These are phyloP conservation scores for Conus betulinus DNA, from an alignment of 1,140 invertebrate species.

Conservation along the genomic window DNA sequence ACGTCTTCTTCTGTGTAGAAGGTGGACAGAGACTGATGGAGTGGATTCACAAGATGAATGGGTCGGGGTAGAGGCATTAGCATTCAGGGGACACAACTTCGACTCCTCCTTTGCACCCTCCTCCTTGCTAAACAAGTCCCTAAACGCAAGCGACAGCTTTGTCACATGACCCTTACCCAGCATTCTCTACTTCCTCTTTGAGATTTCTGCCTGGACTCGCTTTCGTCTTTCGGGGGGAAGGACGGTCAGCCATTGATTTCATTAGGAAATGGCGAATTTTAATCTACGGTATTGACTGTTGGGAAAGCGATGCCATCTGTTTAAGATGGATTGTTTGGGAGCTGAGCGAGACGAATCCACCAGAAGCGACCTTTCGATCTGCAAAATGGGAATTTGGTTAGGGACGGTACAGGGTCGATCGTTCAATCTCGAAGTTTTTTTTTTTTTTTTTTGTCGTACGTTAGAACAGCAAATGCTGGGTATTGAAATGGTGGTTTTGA, in stretches of 20 bases:
- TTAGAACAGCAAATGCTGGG: no score
- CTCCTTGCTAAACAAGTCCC: not conserved
- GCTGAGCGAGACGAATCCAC: not conserved
- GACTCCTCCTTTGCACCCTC: not conserved
- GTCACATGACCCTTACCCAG: no score
- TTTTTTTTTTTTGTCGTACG: no score
- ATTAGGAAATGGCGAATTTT: slow-evolving; percentile 23
- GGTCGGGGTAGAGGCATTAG: not conserved
- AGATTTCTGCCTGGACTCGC: no score
- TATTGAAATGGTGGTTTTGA: no score
- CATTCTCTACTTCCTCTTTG: no score
- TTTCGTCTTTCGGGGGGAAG: no score
- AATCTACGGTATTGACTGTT: slow-evolving; percentile 1
- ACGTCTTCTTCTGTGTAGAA: no score
- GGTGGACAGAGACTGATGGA: no score
- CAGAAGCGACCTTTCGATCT: not conserved
- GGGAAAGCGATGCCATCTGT: not conserved
- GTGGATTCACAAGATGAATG: not conserved
- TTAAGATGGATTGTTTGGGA: not conserved
- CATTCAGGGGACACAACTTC: not conserved
- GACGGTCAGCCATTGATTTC: not conserved
- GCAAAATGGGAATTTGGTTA: not conserved
- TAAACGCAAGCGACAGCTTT: no score
- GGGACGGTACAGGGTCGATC: no score
- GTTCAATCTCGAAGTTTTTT: no score